Conservation (phyloP, 2,888 invertebrate genomes). For the Sicus ferrugineus region DNA sequence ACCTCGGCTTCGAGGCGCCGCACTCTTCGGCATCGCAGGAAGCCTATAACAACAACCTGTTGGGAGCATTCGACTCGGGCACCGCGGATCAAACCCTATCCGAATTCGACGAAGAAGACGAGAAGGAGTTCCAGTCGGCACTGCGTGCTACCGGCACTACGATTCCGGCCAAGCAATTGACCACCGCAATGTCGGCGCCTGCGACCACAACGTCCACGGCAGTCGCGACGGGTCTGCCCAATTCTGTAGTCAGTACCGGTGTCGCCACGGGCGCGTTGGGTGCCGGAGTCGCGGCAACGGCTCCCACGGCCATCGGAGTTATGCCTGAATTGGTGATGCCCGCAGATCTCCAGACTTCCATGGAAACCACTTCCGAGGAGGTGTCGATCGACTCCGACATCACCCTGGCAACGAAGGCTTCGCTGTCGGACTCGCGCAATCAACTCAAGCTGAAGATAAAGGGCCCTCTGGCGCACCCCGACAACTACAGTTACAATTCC, state of each 20-base stretch:
- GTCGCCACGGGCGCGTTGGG: conserved; percentile 21
- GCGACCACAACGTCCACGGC: conserved; percentile 23
- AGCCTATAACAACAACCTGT: conserved; percentile 70
- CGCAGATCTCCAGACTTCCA: conserved; percentile 57
- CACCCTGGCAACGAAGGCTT: conserved; percentile 72
- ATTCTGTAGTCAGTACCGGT: conserved; percentile 21
- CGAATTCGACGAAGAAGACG: conserved; percentile 81
- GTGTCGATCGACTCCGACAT: conserved; percentile 65
- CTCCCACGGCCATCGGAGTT: conserved; percentile 41
- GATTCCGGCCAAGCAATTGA: conserved; percentile 47
- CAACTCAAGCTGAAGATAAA: conserved; percentile 91
- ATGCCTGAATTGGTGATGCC: conserved; percentile 54
- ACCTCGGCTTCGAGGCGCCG: conserved; percentile 66
- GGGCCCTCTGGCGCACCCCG: conserved; percentile 81
- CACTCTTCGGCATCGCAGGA: conserved; percentile 67
- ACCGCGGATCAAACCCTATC: conserved; percentile 75
- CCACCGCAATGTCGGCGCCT: conserved; percentile 23
- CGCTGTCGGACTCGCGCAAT: conserved; percentile 81
- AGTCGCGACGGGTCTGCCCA: conserved; percentile 36
- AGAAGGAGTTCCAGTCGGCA: conserved; percentile 77
- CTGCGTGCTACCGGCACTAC: conserved; percentile 70
- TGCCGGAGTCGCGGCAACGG: neutral
- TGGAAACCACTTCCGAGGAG: conserved; percentile 65
- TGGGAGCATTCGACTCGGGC: conserved; percentile 73
- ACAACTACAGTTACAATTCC: conserved; percentile 70